Base-by-base conservation (phyloP, 92 coral and sea anemone genomes). In the Parazoanthus darwini region DNA sequence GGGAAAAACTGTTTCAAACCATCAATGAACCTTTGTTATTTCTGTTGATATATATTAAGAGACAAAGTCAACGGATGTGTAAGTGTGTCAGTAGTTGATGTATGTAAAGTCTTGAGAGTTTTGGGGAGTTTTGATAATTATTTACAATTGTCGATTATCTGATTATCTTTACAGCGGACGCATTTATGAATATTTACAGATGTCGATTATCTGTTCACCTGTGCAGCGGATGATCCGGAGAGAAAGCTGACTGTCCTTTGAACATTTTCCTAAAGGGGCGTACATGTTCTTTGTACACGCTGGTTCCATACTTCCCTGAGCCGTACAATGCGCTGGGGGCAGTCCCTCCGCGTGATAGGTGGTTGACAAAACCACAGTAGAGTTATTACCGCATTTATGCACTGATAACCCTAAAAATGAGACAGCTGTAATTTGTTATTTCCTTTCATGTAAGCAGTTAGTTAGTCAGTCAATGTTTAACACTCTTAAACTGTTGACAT, bases 101-200 rank as follows among this genome's bases (percentile, higher is more conserved):
- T 48, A 48, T 6, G 7, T 46, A 8, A 10, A 51, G 59, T 13
- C 16, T 51, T 54, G 18, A 15, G 20, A 54, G 18, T 13, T 13
- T 54, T 54, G 2, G 9, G 59, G 20, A 11, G 59, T 7, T 13
- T 54, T 54, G 13, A 11, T 54, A 0, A 54, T 13, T 16, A 23
- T 20, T 18, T 77, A 43, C 33, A 18, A 14, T 16, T 10, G 4
- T 13, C 5, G 37, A 5, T 15, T 15, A 43, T 15, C 48, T 37
- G 43, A n/a, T 23, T 44, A 82, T 77, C 86, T 82, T 20, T 65
- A 59, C 86, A 82, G 16, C 74, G 74, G 46, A n/a, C 14, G 74
- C 33, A 54, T 54, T 54, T 54, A 11, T 54, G 3, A 54, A 54
- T 16, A 23, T 20, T 18, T 77, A 43, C 33, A 18, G 35, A 38